Conservation (phyloP, 2,888 invertebrate genomes). For the Agriopis marginaria region DNA sequence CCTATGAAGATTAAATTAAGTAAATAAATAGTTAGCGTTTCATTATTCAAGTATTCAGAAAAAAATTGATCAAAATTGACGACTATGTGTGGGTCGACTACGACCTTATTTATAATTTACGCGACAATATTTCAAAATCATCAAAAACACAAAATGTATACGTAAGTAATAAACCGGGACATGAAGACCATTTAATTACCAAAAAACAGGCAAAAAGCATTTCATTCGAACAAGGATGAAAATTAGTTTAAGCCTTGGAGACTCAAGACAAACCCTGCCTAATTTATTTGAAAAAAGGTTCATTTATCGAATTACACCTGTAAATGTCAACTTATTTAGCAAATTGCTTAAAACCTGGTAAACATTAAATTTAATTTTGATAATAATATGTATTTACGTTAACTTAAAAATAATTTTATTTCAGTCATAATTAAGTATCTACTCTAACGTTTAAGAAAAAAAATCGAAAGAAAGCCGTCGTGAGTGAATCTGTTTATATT, state of each 20-base stretch:
- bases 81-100: too few species aligned
- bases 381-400: background rate
- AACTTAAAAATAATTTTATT: too few species aligned
- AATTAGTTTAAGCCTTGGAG: constrained; percentile 12
- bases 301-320: background rate
- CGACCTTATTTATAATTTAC: too few species aligned
- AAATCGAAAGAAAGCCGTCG: too few species aligned
- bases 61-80: too few species aligned
- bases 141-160: background rate
- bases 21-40: too few species aligned
- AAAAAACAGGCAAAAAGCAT: background rate
- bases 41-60: too few species aligned
- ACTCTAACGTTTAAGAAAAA: too few species aligned
- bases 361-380: background rate
- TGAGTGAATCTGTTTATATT: too few species aligned
- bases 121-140: too few species aligned
- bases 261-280: background rate
- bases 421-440: too few species aligned
- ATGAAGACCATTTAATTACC: background rate
- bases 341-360: background rate
- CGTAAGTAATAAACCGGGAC: background rate
- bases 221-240: constrained; percentile 8
- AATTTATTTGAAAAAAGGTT: constrained; percentile 4
- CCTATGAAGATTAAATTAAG: too few species aligned
- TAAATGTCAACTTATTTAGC: background rate